Base-by-base conservation (phyloP, 2,113 vertebrate species). In the Heterotilapia buettikoferi region DNA sequence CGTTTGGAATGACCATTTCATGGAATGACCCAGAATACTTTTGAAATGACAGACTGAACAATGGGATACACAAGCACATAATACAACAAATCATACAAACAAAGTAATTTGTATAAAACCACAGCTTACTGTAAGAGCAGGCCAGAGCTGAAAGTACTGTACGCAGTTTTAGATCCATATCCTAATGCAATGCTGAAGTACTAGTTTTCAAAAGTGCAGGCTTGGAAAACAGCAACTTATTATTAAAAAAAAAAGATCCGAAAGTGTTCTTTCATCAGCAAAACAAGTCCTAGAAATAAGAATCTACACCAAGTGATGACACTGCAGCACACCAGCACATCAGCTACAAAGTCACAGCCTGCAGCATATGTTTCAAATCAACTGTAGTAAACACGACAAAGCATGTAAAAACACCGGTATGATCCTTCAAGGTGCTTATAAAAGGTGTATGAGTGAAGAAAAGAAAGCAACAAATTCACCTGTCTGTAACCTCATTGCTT, bases 371-470 rank as follows among this genome's bases (percentile, higher is more conserved):
- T 63, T 84, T 84, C 29, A 80, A 76, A 88, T 84, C 16, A 66
- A 88, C 86, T 13, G 24, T 8, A 29, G 86, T 63, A 86, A 85
- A 80, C 79, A 80, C 3, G 4, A 54, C 47, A 83, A 84, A 57
- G 45, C 71, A 78, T 50, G 47, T 50, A 80, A 68, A 90, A 88
- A 61, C 71, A 73, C 1, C 2, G n/a, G 63, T 43, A 24, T 82
- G 47, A 88, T 87, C 59, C 50, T 88, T 71, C 45, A 89, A 79
- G 40, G 31, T 54, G 19, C 52, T 19, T 66, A 82, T 81, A 56
- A 89, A 85, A 87, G 47, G 80, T 83, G 79, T 50, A 88, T 73
- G 82, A 84, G 52, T 31, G 59, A 85, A 73, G 19, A 84, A 63
- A 36, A 50, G 36, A n/a, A 87, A 91, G 90, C 19, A 80, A 80